phyloP scores from a whole-genome alignment of 53 echinoderm and acorn worm genomes.

The Apostichopus leukothele region DNA sequence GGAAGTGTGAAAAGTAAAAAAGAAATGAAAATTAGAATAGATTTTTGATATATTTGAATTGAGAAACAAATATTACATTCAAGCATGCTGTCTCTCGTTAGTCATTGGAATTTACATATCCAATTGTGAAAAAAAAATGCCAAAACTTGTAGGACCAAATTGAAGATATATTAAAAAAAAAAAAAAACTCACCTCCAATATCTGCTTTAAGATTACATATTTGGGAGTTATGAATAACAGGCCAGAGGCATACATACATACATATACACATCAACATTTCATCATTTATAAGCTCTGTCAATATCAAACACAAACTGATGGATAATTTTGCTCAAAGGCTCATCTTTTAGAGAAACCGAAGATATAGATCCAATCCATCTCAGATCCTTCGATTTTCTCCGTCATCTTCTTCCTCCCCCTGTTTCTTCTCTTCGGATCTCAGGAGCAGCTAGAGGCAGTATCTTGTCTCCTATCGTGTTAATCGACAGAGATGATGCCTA shows the following conservation, averaged over 20 bases:
- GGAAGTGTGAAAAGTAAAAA: too few relatives aligned
- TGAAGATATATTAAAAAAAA: neutral
- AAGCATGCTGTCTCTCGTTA: too few relatives aligned
- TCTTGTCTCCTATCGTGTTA: conserved; percentile 10
- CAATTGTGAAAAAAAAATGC: too few relatives aligned
- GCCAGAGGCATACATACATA: neutral
- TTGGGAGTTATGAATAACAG: neutral
- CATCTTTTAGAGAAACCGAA: neutral
- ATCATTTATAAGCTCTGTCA: neutral
- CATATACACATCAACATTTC: neutral
- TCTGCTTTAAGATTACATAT: neutral
- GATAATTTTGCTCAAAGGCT: conserved; percentile 7
- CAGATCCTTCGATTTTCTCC: neutral
- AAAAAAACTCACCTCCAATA: neutral
- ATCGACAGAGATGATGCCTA: conserved; percentile 20
- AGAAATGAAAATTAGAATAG: too few relatives aligned
- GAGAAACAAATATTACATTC: too few relatives aligned
- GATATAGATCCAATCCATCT: neutral
- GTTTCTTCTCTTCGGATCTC: neutral
- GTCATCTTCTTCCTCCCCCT: neutral
- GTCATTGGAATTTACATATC: too few relatives aligned
- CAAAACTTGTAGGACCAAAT: too few relatives aligned
- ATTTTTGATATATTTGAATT: too few relatives aligned
- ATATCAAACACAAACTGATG: conserved; percentile 1
- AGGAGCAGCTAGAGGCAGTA: neutral